Base-by-base conservation (phyloP, 1,140 invertebrate species). In the Cherax destructor region DNA sequence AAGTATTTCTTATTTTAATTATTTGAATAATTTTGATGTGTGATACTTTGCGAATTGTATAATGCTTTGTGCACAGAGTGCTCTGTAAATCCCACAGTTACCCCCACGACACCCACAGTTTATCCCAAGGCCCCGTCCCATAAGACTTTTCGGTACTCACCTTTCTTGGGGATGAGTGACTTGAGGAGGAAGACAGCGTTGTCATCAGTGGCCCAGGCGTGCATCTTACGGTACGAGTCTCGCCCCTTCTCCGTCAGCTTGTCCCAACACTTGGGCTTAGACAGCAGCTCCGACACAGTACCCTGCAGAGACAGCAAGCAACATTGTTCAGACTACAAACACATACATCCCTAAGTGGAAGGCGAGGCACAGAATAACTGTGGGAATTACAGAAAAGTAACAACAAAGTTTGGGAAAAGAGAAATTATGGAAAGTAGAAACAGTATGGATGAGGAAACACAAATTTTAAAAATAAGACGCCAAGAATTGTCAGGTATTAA, bases 201-300 rank as follows among this genome's bases (percentile, higher is more conserved):
- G 93, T 99, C 98, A 95, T 99, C 99, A 94, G 97, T 98, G 86
- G 99, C 98, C 99, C 99, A 99, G 87, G 98, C 98, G 95, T 99
- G 98, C 98, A 99, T 99, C 95, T 99, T 99, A 92, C 99, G 95
- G 95, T 99, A 99, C 88, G 98, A 99, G 95, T 99, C 99, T 41
- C 99, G 96, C 13, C 99, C 99, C 95, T 99, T 99, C 95, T 99
- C 99, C 41, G 99, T 99, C 93, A 99, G 95, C 95, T 99, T 99
- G 95, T 99, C 98, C 99, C 99, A 99, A 0, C 98, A 98, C 94
- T 99, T 99, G 4, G 99, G 99, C 94, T 99, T 99, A 80, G 99
- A 99, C 30, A 99, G 96, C 86, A 99, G 95, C 95, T 99, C 99
- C 90, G 98, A 99, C 30, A 99, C 98, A 9, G 99, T 99, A 49